These are phyloP conservation scores for Nemoura dubitans DNA, from an alignment of 2,888 invertebrate species.

Conservation along the genomic window DNA sequence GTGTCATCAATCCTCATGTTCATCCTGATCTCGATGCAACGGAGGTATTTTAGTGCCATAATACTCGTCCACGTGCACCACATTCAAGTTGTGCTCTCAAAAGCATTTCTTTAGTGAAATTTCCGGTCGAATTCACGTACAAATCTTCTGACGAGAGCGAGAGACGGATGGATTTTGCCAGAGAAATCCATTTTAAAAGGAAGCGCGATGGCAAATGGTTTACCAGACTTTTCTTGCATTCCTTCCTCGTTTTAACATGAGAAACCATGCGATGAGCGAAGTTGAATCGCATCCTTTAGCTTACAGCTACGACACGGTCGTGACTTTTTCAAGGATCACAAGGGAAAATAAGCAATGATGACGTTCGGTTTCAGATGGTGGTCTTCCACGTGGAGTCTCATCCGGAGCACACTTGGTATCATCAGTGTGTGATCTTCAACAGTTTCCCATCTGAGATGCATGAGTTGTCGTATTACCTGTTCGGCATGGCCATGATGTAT, in stretches of 20 bases:
- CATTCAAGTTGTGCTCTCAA: neutral
- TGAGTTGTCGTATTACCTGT: slow-evolving; percentile 82
- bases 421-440: slow-evolving; percentile 90
- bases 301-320: neutral
- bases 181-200: neutral
- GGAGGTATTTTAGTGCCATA: neutral
- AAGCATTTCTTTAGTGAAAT: neutral
- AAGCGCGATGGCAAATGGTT: neutral
- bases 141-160: neutral
- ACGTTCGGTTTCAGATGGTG: slow-evolving; percentile 67
- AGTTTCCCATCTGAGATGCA: slow-evolving; percentile 76
- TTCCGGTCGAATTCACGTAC: neutral
- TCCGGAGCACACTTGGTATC: slow-evolving; percentile 84
- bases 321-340: neutral
- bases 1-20: neutral
- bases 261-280: neutral
- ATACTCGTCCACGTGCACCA: neutral
- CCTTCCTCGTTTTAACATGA: neutral
- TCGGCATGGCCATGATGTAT: slow-evolving; percentile 89
- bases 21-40: neutral
- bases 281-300: neutral
- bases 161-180: neutral
- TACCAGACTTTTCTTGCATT: neutral
- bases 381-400: slow-evolving; percentile 89
- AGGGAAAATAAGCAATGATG: neutral